These are phyloP conservation scores for Drosophila stalkeri DNA, from an alignment of 2,888 invertebrate genomes.

Conservation along the genomic window DNA sequence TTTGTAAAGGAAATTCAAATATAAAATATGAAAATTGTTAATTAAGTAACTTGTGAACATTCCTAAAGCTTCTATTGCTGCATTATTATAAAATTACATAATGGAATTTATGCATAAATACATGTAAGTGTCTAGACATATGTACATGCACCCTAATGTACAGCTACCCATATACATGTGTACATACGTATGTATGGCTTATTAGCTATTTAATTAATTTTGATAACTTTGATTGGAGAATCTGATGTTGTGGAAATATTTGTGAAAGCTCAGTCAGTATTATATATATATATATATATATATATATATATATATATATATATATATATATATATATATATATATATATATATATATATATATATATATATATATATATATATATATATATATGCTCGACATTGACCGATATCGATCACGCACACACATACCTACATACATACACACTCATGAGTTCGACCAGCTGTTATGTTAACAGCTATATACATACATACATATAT, in stretches of 20 bases:
- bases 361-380: background rate
- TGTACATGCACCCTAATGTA: no score
- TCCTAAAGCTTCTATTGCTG: no score
- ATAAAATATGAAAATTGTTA: no score
- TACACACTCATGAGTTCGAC: conserved; percentile 9
- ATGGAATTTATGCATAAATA: no score
- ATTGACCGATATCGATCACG: conserved; percentile 56
- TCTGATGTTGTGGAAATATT: conserved; percentile 3
- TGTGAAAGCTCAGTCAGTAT: background rate
- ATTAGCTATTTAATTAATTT: conserved; percentile 1
- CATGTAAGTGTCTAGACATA: no score
- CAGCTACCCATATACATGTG: background rate
- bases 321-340: background rate
- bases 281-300: background rate
- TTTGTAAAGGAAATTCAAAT: no score
- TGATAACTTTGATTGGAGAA: conserved; percentile 1
- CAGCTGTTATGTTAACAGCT: conserved; percentile 26
- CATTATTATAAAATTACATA: no score
- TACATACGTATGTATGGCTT: background rate
- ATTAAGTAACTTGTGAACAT: no score
- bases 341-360: background rate
- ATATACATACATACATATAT: background rate
- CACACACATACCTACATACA: background rate
- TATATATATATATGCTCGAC: conserved; percentile 33
- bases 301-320: no score